phyloP scores from a whole-genome alignment of 2,113 vertebrate species.

The Cairina moschata region DNA sequence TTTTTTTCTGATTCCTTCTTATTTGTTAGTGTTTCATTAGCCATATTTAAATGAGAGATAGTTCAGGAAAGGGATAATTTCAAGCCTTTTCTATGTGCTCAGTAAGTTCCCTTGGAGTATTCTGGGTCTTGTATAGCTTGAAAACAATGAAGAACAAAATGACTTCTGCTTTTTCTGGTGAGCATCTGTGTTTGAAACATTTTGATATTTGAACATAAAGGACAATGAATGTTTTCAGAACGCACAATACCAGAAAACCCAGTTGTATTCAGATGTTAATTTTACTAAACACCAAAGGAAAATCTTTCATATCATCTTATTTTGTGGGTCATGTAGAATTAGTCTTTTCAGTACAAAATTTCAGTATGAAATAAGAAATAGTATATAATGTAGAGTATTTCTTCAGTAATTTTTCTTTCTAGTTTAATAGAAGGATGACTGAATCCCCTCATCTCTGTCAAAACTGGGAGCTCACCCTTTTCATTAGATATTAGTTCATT shows the following conservation, averaged over 20 bases:
- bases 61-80: not conserved
- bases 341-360: not conserved
- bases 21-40: not conserved
- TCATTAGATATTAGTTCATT: not conserved
- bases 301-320: not conserved
- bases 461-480: not conserved
- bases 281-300: not conserved
- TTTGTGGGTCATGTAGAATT: not conserved
- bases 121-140: not conserved
- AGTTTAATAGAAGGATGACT: not conserved
- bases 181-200: not conserved
- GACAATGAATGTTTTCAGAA: not conserved
- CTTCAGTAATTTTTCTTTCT: not conserved
- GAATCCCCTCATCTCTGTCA: not conserved
- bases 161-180: not conserved
- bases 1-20: not conserved
- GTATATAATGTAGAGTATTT: not conserved
- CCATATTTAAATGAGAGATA: not conserved
- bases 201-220: not conserved
- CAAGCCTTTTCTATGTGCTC: not conserved
- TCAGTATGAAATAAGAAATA: not conserved
- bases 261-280: not conserved
- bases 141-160: not conserved
- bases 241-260: not conserved
- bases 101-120: not conserved